phyloP scores from a whole-genome alignment of 1,140 invertebrate genomes.

The Rhynchophorus ferrugineus region DNA sequence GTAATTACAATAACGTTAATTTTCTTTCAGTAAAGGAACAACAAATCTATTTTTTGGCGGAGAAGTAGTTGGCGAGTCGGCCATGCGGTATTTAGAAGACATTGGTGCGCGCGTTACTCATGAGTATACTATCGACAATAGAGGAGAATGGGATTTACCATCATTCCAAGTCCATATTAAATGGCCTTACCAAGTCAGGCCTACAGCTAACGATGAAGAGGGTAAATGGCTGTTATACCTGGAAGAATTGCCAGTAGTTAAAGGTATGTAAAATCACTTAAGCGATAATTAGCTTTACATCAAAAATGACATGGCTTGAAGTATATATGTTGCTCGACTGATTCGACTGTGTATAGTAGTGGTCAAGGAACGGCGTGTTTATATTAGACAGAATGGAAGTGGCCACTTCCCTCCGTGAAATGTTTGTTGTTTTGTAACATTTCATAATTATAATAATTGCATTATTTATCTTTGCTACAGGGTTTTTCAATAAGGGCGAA shows the following conservation, averaged over 20 bases:
- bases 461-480: too few species aligned
- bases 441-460: too few species aligned
- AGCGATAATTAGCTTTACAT: too few species aligned
- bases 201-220: conserved; percentile 54
- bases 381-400: too few species aligned
- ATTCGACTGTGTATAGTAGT: too few species aligned
- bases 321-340: too few species aligned
- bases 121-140: conserved; percentile 74
- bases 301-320: too few species aligned
- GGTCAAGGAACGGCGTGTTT: too few species aligned
- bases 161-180: conserved; percentile 70
- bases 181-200: conserved; percentile 86
- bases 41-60: conserved; percentile 77
- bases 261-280: too few species aligned
- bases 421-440: too few species aligned
- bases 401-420: too few species aligned
- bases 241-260: conserved; percentile 67
- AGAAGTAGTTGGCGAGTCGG: conserved; percentile 69
- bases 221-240: conserved; percentile 90
- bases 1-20: conserved; percentile 7
- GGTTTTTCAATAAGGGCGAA: too few species aligned
- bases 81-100: conserved; percentile 74
- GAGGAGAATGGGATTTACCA: conserved; percentile 77
- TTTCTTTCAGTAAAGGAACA: conserved; percentile 38
- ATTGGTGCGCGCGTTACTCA: conserved; percentile 79